Evolutionary conservation across 2,113 vertebrate genomes (phyloP), one percentile per base, ranked within the genome.

Genomic region (Neodon shergylaensis): DNA sequence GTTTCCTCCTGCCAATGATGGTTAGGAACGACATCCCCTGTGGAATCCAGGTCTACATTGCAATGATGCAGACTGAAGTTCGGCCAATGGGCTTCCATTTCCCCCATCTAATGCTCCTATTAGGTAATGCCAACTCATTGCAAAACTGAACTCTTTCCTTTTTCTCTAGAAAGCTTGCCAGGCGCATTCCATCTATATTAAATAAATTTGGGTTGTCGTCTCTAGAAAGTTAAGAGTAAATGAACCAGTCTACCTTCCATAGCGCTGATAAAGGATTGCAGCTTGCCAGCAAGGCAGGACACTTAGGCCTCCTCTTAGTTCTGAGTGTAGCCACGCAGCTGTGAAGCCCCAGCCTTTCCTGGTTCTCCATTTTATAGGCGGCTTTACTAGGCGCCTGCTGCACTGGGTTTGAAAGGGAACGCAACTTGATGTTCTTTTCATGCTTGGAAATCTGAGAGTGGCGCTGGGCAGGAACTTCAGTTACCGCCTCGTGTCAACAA

Each of bases 391-490:
- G 78, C 49, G 78, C 26, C 90, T 82, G 66, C 81, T 90, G 44
- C n/a, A 22, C 12, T 0, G 19, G 6, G 87, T 52, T 54, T 33
- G 79, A 96, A 11, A 0, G 33, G 54, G 94, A 97, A 91, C 92
- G 33, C 73, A 95, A 90, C 72, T 96, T 95, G 96, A 42, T 96
- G 21, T 36, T 92, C 95, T 92, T 92, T 76, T 73, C 66, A 81
- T 14, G 0, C 95, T 96, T 52, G 93, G 7, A 16, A 11, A 82
- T 49, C 82, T 96, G 85, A 98, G 84, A 95, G 93, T 87, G 95
- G 78, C 96, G 90, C 87, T 49, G 70, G 92, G 68, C 66, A 88
- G 72, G 91, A 72, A 92, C 78, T 88, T 96, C 96, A 97, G 95
- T 97, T 96, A 93, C 61, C 52, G 94, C 88, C 66, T 86, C 68